Percentiles rank a stretch among this genome's conserved stretches.
These are phyloP conservation scores for Spizaetus ornatus DNA, from an alignment of 2,113 vertebrate species.

Conservation along the genomic window DNA sequence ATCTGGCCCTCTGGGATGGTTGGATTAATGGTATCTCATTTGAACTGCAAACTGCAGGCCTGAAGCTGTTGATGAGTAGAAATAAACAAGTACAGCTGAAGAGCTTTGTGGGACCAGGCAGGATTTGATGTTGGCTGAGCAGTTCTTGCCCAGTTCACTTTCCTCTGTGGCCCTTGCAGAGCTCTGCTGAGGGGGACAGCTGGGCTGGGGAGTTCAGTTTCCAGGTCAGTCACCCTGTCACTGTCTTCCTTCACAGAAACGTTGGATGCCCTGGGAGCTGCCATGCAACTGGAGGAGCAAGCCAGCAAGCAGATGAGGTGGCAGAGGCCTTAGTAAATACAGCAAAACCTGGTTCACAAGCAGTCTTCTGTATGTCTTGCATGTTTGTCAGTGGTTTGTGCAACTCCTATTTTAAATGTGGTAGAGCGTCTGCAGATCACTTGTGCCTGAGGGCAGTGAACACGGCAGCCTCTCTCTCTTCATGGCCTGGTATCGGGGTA, in stretches of 20 bases:
- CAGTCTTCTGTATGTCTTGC: neutral
- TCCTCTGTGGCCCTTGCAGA: neutral
- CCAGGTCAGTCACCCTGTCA: neutral
- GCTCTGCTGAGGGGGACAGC: neutral
- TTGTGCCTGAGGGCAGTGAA: neutral
- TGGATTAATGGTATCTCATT: neutral
- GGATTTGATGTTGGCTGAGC: neutral
- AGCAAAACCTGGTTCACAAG: constrained; percentile 8
- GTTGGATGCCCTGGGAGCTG: constrained; percentile 62
- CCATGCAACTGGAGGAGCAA: constrained; percentile 77
- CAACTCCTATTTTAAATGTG: neutral
- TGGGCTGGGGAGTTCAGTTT: neutral
- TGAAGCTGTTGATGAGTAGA: neutral
- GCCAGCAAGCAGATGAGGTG: constrained; percentile 73
- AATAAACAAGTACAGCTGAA: neutral
- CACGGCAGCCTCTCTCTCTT: neutral
- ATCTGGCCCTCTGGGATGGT: neutral
- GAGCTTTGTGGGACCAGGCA: neutral
- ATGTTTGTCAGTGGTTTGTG: neutral
- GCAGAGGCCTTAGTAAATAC: constrained; percentile 56
- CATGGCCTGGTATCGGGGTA: neutral
- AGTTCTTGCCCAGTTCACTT: neutral
- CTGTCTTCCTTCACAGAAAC: constrained; percentile 53
- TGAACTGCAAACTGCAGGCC: neutral
- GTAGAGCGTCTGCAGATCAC: neutral